Percentiles rank a stretch among this genome's conserved stretches.
Conservation (phyloP, 2,113 vertebrate genomes). For the Psettodes erumei region DNA sequence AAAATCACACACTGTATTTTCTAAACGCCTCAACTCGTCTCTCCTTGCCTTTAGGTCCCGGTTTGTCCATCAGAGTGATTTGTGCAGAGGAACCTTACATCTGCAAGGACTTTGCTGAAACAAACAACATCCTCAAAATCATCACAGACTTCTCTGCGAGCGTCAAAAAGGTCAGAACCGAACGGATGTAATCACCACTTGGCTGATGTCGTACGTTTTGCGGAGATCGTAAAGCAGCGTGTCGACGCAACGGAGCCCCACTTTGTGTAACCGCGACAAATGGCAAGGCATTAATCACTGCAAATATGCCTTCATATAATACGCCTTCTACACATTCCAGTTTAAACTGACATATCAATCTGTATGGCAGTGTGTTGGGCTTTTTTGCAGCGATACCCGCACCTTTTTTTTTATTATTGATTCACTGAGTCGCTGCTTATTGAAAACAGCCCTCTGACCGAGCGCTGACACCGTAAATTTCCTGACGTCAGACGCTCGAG, state of each 20-base stretch:
- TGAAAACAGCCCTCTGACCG: background rate
- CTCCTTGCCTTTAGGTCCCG: conserved; percentile 86
- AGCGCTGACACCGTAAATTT: background rate
- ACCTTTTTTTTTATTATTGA: background rate
- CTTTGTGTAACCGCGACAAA: background rate
- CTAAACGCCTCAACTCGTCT: background rate
- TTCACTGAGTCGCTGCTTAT: background rate
- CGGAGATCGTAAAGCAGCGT: background rate
- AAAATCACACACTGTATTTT: background rate
- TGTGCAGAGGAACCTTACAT: conserved; percentile 98
- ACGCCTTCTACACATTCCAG: background rate
- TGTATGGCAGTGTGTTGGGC: background rate
- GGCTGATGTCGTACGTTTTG: background rate
- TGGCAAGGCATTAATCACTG: background rate
- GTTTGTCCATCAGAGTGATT: conserved; percentile 97
- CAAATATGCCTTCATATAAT: background rate
- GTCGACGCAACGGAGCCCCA: background rate
- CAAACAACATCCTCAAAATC: conserved; percentile 99
- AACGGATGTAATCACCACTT: too few relatives aligned
- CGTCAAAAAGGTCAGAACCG: conserved; percentile 94
- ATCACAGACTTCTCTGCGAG: conserved; percentile 97
- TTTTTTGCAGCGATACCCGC: background rate
- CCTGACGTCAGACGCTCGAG: background rate
- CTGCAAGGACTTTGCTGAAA: conserved; percentile 98
- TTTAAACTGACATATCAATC: background rate